Percentiles rank a stretch among this genome's conserved stretches.
phyloP scores from a whole-genome alignment of 2,888 invertebrate species.

The Hypena proboscidalis region DNA sequence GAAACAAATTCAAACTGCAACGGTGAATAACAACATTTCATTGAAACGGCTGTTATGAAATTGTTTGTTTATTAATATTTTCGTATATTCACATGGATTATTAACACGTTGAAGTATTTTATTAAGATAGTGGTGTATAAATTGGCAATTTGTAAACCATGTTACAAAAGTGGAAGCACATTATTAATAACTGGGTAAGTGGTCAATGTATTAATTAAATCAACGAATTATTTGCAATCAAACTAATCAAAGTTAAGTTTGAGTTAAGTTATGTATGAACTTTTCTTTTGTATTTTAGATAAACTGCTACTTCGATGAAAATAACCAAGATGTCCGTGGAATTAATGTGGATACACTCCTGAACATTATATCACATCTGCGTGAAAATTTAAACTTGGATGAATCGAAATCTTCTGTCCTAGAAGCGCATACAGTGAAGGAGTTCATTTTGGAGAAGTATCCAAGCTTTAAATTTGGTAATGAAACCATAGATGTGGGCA shows the following conservation, averaged over 20 bases:
- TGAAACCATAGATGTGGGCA: constrained; percentile 56
- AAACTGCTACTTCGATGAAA: constrained; percentile 75
- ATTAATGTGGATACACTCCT: constrained; percentile 63
- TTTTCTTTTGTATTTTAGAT: constrained; percentile 62
- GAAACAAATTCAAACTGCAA: constrained; percentile 70
- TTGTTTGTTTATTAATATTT: constrained; percentile 57
- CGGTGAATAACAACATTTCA: constrained; percentile 61
- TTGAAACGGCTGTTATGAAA: constrained; percentile 52
- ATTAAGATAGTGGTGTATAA: constrained; percentile 20
- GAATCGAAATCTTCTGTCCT: constrained; percentile 73
- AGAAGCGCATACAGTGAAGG: constrained; percentile 68
- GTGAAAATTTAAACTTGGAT: constrained; percentile 70
- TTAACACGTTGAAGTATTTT: constrained; percentile 4
- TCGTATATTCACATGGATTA: constrained; percentile 26
- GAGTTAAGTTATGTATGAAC: too few relatives aligned
- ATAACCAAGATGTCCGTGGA: constrained; percentile 46
- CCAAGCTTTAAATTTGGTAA: constrained; percentile 78
- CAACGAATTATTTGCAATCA: too few relatives aligned
- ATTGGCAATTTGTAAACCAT: constrained; percentile 50
- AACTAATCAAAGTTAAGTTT: too few relatives aligned
- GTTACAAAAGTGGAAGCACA: constrained; percentile 76
- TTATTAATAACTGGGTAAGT: constrained; percentile 77
- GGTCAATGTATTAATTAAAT: constrained; percentile 23
- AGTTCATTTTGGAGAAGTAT: constrained; percentile 77
- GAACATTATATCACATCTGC: constrained; percentile 69